These are phyloP conservation scores for Cephalopterus ornatus DNA, from an alignment of 2,113 vertebrate species.

Conservation along the genomic window DNA sequence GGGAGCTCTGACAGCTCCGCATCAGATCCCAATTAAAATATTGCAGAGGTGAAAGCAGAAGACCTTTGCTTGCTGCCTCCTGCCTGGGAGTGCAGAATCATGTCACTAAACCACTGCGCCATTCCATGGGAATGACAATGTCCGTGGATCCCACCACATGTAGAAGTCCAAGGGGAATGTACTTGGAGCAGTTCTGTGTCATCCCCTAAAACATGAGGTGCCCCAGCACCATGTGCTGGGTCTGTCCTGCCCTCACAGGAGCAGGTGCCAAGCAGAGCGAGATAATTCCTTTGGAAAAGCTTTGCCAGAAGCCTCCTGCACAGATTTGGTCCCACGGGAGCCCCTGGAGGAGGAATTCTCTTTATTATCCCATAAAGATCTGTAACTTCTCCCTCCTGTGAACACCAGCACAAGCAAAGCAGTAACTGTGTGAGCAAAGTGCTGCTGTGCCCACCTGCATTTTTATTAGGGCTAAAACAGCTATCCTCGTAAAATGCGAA, in stretches of 20 bases:
- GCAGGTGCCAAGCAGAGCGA: rapidly evolving
- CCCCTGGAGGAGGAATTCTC: neutral
- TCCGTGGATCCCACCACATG: rapidly evolving
- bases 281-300: rapidly evolving
- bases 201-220: rapidly evolving
- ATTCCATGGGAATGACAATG: neutral
- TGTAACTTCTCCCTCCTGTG: neutral
- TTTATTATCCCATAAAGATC: neutral
- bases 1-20: neutral
- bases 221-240: rapidly evolving
- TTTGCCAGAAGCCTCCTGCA: neutral
- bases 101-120: neutral
- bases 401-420: neutral
- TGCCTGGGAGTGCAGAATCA: neutral
- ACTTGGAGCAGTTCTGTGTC: rapidly evolving
- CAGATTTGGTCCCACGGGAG: neutral
- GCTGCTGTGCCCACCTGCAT: rapidly evolving
- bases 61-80: neutral
- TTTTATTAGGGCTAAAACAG: neutral
- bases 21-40: neutral
- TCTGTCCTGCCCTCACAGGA: neutral
- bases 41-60: rapidly evolving
- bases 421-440: neutral
- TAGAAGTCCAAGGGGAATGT: neutral
- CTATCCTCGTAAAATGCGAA: neutral